These are phyloP conservation scores for Eulemur rubriventer DNA, from an alignment of 2,797 vertebrate species.

Conservation along the genomic window DNA sequence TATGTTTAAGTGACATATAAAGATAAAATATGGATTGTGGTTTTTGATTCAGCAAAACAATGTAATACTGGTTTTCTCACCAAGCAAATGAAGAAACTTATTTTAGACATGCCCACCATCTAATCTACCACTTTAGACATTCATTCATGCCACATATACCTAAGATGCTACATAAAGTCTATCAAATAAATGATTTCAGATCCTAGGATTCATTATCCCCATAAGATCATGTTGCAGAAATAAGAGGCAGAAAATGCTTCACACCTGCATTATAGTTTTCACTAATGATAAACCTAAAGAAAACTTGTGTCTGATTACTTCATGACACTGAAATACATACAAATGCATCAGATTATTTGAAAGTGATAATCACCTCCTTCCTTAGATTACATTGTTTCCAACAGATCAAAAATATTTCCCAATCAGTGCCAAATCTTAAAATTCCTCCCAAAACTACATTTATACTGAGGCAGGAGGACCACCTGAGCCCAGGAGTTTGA, in stretches of 20 bases:
- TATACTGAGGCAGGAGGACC: too few species aligned
- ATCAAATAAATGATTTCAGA: background rate
- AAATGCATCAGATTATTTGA: background rate
- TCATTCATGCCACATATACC: background rate
- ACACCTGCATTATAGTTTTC: background rate
- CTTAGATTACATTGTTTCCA: background rate
- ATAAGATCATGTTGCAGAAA: background rate
- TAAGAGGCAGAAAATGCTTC: background rate
- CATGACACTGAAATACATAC: background rate
- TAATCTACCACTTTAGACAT: background rate
- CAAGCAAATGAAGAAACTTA: background rate
- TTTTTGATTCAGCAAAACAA: background rate
- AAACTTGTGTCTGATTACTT: background rate
- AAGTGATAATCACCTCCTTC: background rate
- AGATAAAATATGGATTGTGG: background rate
- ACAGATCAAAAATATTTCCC: slow-evolving; percentile 5
- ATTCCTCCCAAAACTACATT: background rate
- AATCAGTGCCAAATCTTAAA: slow-evolving; percentile 24
- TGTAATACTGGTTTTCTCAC: background rate
- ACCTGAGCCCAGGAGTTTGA: too few species aligned
- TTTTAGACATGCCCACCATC: background rate
- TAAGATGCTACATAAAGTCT: background rate
- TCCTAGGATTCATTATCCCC: background rate
- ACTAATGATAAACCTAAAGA: background rate
- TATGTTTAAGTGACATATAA: background rate